These are phyloP conservation scores for Drosophila paulistorum DNA, from an alignment of 1,140 invertebrate genomes.

Conservation along the genomic window DNA sequence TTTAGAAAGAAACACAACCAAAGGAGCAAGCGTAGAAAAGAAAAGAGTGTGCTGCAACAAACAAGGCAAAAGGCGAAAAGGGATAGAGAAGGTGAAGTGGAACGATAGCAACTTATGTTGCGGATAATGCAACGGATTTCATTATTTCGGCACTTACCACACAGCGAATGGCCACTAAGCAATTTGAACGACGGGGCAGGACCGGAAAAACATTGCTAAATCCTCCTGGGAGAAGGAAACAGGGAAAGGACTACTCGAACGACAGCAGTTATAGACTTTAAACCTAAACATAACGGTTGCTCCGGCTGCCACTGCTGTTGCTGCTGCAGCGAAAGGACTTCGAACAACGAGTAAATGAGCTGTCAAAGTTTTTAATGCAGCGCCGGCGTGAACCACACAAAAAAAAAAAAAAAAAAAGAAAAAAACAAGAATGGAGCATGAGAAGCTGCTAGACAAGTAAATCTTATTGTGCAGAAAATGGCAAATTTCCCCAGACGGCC, in stretches of 20 bases:
- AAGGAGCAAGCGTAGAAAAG: not conserved
- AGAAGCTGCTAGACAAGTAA: conserved; percentile 73
- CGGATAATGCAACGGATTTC: conserved; percentile 77
- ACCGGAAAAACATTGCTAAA: conserved; percentile 43
- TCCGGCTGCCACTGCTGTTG: conserved; percentile 5
- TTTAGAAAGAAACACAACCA: conserved; percentile 20
- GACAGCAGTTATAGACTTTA: conserved; percentile 73
- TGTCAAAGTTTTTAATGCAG: conserved; percentile 82
- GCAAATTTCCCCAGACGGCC: conserved; percentile 80
- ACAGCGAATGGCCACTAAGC: conserved; percentile 71
- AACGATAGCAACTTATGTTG: conserved; percentile 70
- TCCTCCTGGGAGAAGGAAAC: conserved; percentile 42
- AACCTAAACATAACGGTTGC: conserved; percentile 68
- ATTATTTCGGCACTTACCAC: conserved; percentile 79
- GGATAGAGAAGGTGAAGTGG: not conserved
- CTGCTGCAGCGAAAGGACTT: conserved; percentile 46
- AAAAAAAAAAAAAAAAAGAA: conserved; percentile 2
- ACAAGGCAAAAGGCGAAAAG: not conserved
- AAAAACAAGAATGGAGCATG: conserved; percentile 56
- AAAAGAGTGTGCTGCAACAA: conserved; percentile 24
- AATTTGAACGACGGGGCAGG: conserved; percentile 60
- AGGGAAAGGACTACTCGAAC: conserved; percentile 46
- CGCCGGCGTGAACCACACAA: conserved; percentile 51
- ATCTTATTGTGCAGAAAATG: conserved; percentile 81
- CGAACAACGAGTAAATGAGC: conserved; percentile 81